Evolutionary conservation across 2,888 invertebrate genomes (phyloP), one percentile per base, ranked within the genome.

Genomic region (Apocheima hispidaria): DNA sequence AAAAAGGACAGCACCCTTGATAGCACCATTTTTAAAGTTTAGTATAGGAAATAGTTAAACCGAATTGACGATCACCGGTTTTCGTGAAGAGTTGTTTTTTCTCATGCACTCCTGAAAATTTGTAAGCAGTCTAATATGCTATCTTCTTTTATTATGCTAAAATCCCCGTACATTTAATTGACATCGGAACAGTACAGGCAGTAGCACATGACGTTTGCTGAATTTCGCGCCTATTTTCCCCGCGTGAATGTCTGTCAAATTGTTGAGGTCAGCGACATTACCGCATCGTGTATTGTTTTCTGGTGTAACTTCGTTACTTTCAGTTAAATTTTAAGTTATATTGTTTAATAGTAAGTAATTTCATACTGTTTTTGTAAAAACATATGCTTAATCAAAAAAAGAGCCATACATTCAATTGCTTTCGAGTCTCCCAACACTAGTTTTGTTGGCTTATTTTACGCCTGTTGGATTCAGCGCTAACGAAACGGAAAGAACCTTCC

Each of bases 211-310:
- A 51, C 51, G 14, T 35, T n/a, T 10, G 7, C 16, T 20, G 18
- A 38, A 66, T 72, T 78, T 87, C 83, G 88, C 89, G 89, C 86
- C 79, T 64, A 58, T 68, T 74, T 83, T 87, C 86, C 83, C 86
- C 87, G 87, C 86, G 71, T 78, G 75, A 72, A 71, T 69, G 14
- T n/a, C 26, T 78, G 77, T 74, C 78, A 77, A 44, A 64, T 74
- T 66, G 68, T 26, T 44, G 16, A 21, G 73, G 73, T 81, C 78
- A 74, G 71, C 77, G 68, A 73, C 68, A n/a, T 64, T 65, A 53
- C 65, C 63, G 73, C 72, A 56, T 76, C 70, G 63, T 73, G 69
- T 65, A 56, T 65, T 69, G 52, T 59, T 74, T 72, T 58, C 43
- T 53, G 64, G 61, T 23, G 14, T 49, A 12, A 20, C 20, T 30